Evolutionary conservation across 2,797 vertebrate genomes (phyloP).

Genomic region (Alcedo atthis): DNA sequence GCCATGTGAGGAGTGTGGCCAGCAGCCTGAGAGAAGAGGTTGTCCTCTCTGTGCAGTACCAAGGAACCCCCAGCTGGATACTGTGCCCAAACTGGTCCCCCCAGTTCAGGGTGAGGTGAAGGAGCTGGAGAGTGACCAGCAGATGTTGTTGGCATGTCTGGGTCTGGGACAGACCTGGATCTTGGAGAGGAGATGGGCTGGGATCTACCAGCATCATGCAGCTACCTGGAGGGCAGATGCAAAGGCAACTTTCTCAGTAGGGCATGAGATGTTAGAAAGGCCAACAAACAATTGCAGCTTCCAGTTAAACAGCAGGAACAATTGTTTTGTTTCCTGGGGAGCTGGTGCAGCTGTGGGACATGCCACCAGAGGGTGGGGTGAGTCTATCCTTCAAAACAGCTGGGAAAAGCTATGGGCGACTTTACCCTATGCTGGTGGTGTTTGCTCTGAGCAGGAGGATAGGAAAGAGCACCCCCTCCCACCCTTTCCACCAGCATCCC

Average conservation of each 20-base stretch:
- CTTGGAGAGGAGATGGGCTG: neutral
- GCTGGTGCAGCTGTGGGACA: neutral
- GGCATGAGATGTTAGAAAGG: neutral
- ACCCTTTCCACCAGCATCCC: neutral
- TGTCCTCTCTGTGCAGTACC: neutral
- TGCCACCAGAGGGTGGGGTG: neutral
- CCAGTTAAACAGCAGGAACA: neutral
- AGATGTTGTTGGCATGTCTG: neutral
- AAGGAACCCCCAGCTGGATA: neutral
- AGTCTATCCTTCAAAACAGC: neutral
- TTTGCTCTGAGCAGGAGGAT: neutral
- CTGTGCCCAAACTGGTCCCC: neutral
- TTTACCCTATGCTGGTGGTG: neutral
- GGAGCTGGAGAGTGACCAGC: neutral
- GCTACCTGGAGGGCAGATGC: neutral
- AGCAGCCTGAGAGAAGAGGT: neutral
- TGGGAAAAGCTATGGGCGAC: neutral
- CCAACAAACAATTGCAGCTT: neutral
- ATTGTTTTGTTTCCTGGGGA: neutral
- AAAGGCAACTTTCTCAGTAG: fast-evolving
- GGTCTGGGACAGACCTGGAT: too few species aligned
- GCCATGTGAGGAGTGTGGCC: fast-evolving
- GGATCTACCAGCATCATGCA: neutral
- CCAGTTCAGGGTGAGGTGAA: neutral
- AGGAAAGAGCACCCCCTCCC: neutral